Conservation (phyloP, 2,888 invertebrate genomes). For the Stenotaenia linearis region DNA sequence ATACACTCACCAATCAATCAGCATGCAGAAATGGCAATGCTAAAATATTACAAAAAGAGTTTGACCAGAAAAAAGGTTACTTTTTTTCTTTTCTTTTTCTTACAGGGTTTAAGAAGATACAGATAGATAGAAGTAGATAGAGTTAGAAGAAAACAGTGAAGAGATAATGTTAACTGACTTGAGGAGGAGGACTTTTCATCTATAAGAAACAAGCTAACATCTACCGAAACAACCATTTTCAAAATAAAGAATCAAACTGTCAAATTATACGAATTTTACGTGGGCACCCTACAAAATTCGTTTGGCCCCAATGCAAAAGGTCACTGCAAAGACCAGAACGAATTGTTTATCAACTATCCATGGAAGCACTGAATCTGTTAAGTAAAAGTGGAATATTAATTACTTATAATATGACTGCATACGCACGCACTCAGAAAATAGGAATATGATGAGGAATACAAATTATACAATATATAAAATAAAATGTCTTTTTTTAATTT, state of each 20-base stretch:
- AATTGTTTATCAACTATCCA: conserved; percentile 3
- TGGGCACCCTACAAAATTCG: conserved; percentile 24
- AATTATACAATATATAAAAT: conserved; percentile 34
- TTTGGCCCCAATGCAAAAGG: not conserved
- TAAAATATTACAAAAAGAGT: conserved; percentile 8
- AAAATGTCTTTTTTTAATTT: conserved; percentile 32
- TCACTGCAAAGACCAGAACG: not conserved
- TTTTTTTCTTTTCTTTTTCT: not conserved
- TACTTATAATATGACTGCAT: conserved; percentile 21
- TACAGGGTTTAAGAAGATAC: not conserved
- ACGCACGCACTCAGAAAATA: conserved; percentile 33
- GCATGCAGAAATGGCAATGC: not conserved
- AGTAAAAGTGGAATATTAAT: conserved; percentile 19
- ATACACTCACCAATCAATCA: conserved; percentile 26
- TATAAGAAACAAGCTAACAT: not conserved
- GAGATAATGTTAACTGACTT: not conserved
- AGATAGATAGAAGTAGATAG: not conserved
- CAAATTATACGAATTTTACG: not conserved
- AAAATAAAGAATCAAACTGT: not conserved
- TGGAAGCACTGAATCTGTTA: conserved; percentile 34
- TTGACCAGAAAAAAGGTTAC: not conserved
- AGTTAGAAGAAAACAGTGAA: not conserved
- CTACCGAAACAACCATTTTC: not conserved
- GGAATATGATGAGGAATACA: conserved; percentile 32
- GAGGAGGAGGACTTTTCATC: not conserved